These are phyloP conservation scores for Dascillus cervinus DNA, from an alignment of 2,888 invertebrate species.

Conservation along the genomic window DNA sequence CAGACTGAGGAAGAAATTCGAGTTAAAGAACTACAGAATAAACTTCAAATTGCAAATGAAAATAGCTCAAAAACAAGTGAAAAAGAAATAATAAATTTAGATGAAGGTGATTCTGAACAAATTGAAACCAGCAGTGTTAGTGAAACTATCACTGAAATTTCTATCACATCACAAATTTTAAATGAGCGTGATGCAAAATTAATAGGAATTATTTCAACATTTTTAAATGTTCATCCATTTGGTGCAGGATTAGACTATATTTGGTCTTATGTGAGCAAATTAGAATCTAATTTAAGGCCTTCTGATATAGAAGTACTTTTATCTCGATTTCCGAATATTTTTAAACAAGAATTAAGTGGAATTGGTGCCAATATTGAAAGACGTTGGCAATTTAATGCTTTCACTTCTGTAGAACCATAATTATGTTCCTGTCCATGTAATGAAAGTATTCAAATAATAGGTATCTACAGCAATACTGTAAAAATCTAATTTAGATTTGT, in stretches of 20 bases:
- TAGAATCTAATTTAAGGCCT: slow-evolving; percentile 63
- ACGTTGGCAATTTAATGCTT: slow-evolving; percentile 81
- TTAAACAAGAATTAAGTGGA: slow-evolving; percentile 68
- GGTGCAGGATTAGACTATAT: slow-evolving; percentile 88
- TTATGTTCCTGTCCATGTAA: too few relatives aligned
- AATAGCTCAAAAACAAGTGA: slow-evolving; percentile 23
- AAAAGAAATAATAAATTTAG: slow-evolving; percentile 44
- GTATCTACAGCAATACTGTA: too few relatives aligned
- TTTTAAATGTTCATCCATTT: slow-evolving; percentile 86
- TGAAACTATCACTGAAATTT: slow-evolving; percentile 32
- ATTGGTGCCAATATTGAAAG: slow-evolving; percentile 81
- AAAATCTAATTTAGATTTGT: too few relatives aligned
- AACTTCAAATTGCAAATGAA: slow-evolving; percentile 18
- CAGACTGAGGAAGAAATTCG: slow-evolving; percentile 49
- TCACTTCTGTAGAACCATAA: slow-evolving; percentile 27
- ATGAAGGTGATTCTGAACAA: slow-evolving; percentile 40
- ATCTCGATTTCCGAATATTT: slow-evolving; percentile 70
- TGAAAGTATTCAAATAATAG: too few relatives aligned
- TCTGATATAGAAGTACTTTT: slow-evolving; percentile 72
- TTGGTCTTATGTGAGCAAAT: slow-evolving; percentile 81
- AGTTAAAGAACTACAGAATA: slow-evolving; percentile 45
- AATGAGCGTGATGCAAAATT: slow-evolving; percentile 62
- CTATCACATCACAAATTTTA: slow-evolving; percentile 21
- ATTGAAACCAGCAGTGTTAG: slow-evolving; percentile 27
- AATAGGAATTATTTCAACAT: slow-evolving; percentile 82